Base-by-base conservation (phyloP, 2,113 vertebrate genomes). In the Promerops cafer region DNA sequence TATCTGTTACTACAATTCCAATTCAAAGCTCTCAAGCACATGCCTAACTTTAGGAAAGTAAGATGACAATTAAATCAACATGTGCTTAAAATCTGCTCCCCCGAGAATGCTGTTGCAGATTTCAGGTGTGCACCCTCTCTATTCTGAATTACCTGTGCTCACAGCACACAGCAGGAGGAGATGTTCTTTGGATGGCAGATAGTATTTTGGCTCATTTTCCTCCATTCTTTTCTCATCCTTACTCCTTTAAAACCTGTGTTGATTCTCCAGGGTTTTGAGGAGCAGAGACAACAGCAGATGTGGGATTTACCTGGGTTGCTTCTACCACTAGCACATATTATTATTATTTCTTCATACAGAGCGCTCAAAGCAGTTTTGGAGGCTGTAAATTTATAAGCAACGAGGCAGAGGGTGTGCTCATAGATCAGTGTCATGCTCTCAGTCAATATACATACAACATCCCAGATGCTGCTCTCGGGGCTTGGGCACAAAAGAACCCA, bases 391-490 rank as follows among this genome's bases (percentile, higher is more conserved):
- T 84, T 52, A 7, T 52, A 76, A 81, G 31, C 52, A 93, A 59
- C 16, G 56, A 84, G 80, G 59, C 61, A 90, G 66, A 70, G 15
- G 26, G 75, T 60, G 26, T 16, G 27, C 60, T 30, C 18, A 49
- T 23, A 82, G 52, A 88, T 65, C 42, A 66, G 31, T 24, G 10
- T 39, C 54, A 49, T 18, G 19, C 35, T 69, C 42, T 80, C 33
- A 54, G 1, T 5, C 74, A 45, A 49, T 42, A 45, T 1, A 44
- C 23, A 20, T 3, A 44, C 0, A 0, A 31, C 8, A 16, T 49
- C 37, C 52, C 82, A 86, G 54, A 74, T 47, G 45, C 50, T 60
- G 70, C n/a, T 52, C 18, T 7, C 44, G 30, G 42, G 35, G 33
- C 31, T 78, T 53, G 18, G 19, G n/a, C 64, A 66, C n/a, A 54